Conservation (phyloP, 92 coral and sea anemone genomes). For the Montipora capitata region DNA sequence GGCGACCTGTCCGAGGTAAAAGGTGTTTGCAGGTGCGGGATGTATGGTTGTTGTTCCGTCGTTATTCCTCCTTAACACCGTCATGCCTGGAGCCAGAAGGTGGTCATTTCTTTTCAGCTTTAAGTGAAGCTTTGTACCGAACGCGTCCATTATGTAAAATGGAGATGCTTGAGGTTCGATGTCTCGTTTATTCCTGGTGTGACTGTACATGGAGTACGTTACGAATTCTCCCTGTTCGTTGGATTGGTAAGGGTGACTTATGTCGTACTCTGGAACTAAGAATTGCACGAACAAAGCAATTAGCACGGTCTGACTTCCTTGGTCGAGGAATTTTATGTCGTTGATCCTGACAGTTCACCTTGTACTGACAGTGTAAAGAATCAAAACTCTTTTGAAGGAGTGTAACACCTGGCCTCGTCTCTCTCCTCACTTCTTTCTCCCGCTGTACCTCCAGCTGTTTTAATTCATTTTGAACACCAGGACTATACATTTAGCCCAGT, state of each 20-base stretch:
- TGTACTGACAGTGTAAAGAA: too few species aligned
- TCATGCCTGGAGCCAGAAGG: slow-evolving; percentile 82
- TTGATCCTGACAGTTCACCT: too few species aligned
- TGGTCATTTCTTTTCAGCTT: slow-evolving; percentile 80
- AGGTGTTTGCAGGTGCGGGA: slow-evolving; percentile 73
- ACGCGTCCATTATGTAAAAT: slow-evolving; percentile 80
- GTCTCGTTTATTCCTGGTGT: slow-evolving; percentile 61
- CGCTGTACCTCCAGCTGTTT: too few species aligned
- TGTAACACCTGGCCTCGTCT: too few species aligned
- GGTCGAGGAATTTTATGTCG: too few species aligned
- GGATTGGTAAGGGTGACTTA: slow-evolving; percentile 68
- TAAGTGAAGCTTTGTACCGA: slow-evolving; percentile 83
- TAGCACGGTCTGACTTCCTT: background rate
- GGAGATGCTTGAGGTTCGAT: slow-evolving; percentile 26
- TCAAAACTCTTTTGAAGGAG: too few species aligned
- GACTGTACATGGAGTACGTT: slow-evolving; percentile 52
- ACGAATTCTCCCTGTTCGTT: slow-evolving; percentile 78
- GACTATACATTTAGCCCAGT: too few species aligned
- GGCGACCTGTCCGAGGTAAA: slow-evolving; percentile 86
- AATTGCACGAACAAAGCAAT: background rate
- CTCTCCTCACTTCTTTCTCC: too few species aligned
- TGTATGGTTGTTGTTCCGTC: slow-evolving; percentile 75
- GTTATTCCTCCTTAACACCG: slow-evolving; percentile 64
- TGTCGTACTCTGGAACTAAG: slow-evolving; percentile 85
- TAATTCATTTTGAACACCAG: too few species aligned